These are phyloP conservation scores for Drosophila dunni DNA, from an alignment of 1,140 invertebrate genomes.

Conservation along the genomic window DNA sequence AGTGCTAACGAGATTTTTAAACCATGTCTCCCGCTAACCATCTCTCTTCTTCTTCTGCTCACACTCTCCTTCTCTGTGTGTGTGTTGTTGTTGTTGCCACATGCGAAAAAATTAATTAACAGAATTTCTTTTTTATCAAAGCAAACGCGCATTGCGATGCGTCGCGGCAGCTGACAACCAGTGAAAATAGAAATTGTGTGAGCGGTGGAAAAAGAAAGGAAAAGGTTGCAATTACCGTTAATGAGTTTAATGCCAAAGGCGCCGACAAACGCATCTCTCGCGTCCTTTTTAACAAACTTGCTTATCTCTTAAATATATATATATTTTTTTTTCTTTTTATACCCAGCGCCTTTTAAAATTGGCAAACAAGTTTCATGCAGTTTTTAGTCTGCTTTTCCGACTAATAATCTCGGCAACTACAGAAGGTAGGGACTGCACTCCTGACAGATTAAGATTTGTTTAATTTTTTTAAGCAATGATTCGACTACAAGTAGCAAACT, in stretches of 20 bases:
- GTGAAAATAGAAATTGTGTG: conserved; percentile 17
- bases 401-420: too few species aligned
- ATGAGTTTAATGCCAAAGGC: conserved; percentile 82
- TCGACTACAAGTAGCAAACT: too few species aligned
- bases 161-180: conserved; percentile 1
- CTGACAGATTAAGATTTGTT: too few species aligned
- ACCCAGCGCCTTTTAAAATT: too few species aligned
- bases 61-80: neutral
- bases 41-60: neutral
- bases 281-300: conserved; percentile 16
- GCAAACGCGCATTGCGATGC: conserved; percentile 33
- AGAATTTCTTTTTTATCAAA: conserved; percentile 70
- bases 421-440: too few species aligned
- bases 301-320: conserved; percentile 1
- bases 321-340: neutral
- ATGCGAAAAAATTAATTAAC: conserved; percentile 82
- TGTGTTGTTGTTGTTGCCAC: conserved; percentile 40
- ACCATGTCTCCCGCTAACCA: neutral
- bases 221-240: conserved; percentile 81
- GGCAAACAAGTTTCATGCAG: too few species aligned
- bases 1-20: conserved; percentile 59
- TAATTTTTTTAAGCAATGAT: too few species aligned
- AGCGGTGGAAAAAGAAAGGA: conserved; percentile 21
- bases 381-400: too few species aligned
- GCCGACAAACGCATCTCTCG: conserved; percentile 55